Evolutionary conservation across 2,113 vertebrate genomes (phyloP).

Genomic region (Perccottus glenii): DNA sequence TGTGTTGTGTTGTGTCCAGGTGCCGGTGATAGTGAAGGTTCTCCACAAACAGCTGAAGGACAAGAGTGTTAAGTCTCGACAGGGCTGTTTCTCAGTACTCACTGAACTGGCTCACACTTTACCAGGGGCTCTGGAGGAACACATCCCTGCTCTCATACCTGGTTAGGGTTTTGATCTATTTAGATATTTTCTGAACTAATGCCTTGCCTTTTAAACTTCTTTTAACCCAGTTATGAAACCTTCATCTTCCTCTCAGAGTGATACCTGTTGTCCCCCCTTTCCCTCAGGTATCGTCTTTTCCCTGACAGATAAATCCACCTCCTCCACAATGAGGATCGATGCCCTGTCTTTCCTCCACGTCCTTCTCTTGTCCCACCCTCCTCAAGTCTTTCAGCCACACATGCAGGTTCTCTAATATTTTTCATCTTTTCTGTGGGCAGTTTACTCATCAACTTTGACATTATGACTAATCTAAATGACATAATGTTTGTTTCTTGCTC

Average conservation of each 20-base stretch:
- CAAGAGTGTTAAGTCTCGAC: conserved; percentile 86
- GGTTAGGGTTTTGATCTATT: conserved; percentile 71
- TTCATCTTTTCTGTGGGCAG: background rate
- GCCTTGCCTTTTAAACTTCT: background rate
- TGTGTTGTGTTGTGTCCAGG: conserved; percentile 72
- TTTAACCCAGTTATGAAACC: background rate
- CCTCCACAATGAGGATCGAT: conserved; percentile 93
- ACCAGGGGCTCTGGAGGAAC: conserved; percentile 86
- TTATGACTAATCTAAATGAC: background rate
- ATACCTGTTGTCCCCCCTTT: background rate
- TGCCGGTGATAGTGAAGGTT: conserved; percentile 87
- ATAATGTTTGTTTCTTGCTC: too few species aligned
- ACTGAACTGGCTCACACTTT: conserved; percentile 85
- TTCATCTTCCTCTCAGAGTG: background rate
- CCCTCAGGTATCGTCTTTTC: conserved; percentile 87
- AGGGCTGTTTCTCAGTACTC: conserved; percentile 90
- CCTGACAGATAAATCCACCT: conserved; percentile 87
- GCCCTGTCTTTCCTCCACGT: conserved; percentile 87
- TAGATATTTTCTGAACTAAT: too few species aligned
- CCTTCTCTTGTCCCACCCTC: conserved; percentile 86
- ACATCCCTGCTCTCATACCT: conserved; percentile 86
- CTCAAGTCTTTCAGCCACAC: conserved; percentile 87
- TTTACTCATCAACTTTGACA: background rate
- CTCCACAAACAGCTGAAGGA: conserved; percentile 91
- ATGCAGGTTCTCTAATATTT: conserved; percentile 75